Percentiles rank a stretch among this genome's conserved stretches.
These are phyloP conservation scores for Thaumetopoea pityocampa DNA, from an alignment of 1,140 invertebrate genomes.

Conservation along the genomic window DNA sequence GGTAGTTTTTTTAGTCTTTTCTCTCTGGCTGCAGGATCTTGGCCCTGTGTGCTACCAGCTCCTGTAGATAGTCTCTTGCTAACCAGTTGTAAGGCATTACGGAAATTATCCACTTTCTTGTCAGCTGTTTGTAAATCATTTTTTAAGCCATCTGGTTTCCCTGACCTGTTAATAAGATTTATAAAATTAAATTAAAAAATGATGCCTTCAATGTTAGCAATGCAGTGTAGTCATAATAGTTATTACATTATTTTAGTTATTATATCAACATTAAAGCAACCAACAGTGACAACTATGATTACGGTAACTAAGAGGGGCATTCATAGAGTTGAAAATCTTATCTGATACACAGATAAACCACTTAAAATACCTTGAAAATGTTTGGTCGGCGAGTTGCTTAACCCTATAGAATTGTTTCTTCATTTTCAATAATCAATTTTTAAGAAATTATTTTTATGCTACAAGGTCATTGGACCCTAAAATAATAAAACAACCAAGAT, in stretches of 20 bases:
- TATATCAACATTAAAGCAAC: slow-evolving; percentile 4
- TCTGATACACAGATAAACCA: slow-evolving; percentile 39
- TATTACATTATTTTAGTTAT: slow-evolving; percentile 3
- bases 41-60: slow-evolving; percentile 71
- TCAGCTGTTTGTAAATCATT: slow-evolving; percentile 92
- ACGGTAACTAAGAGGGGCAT: slow-evolving; percentile 16
- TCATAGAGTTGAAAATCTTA: slow-evolving; percentile 50
- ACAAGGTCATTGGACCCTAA: slow-evolving; percentile 70
- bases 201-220: too few relatives aligned
- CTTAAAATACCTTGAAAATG: slow-evolving; percentile 85
- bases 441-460: slow-evolving; percentile 43
- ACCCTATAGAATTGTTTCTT: slow-evolving; percentile 93
- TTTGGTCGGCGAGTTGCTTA: slow-evolving; percentile 92
- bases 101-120: slow-evolving; percentile 90
- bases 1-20: slow-evolving; percentile 81
- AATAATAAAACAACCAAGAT: slow-evolving; percentile 70
- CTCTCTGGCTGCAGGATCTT: slow-evolving; percentile 82
- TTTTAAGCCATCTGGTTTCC: slow-evolving; percentile 90
- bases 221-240: slow-evolving; percentile 7
- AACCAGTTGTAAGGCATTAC: slow-evolving; percentile 82
- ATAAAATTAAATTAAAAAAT: slow-evolving; percentile 5
- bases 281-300: slow-evolving; percentile 14
- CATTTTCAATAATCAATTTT: slow-evolving; percentile 74
- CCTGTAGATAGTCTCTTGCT: slow-evolving; percentile 80
- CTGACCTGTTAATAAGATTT: slow-evolving; percentile 79